A percentile compares a stretch with the other conserved stretches of the same genome.
These are phyloP conservation scores for Andrena praecox DNA, from an alignment of 2,888 invertebrate species.

Conservation along the genomic window DNA sequence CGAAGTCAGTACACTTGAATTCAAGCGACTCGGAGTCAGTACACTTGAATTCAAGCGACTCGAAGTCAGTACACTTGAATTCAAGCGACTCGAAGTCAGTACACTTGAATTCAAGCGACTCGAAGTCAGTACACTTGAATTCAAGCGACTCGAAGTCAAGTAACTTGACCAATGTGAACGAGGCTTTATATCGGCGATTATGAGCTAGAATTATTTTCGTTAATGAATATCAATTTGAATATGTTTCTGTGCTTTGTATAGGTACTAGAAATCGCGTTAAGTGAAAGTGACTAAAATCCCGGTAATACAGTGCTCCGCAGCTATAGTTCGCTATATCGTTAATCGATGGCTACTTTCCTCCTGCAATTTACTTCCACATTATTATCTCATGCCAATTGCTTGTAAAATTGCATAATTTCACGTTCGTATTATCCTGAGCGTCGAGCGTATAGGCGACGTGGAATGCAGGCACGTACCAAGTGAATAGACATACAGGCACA, in stretches of 20 bases:
- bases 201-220: background rate
- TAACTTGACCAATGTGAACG: too few species aligned
- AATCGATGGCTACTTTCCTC: background rate
- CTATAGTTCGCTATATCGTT: conserved; percentile 10
- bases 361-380: conserved; percentile 19
- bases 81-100: too few species aligned
- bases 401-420: conserved; percentile 42
- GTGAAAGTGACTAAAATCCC: background rate
- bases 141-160: too few species aligned
- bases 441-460: background rate
- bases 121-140: too few species aligned
- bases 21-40: too few species aligned
- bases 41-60: too few species aligned
- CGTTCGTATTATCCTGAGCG: conserved; percentile 25
- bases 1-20: too few species aligned
- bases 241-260: background rate
- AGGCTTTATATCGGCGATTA: too few species aligned
- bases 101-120: too few species aligned
- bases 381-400: conserved; percentile 36
- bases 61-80: too few species aligned
- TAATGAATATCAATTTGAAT: background rate
- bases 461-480: conserved; percentile 17
- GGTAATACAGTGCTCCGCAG: background rate
- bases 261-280: background rate
- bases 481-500: conserved; percentile 45